These are phyloP conservation scores for Oeneis ivallda DNA, from an alignment of 2,888 invertebrate genomes.

Conservation along the genomic window DNA sequence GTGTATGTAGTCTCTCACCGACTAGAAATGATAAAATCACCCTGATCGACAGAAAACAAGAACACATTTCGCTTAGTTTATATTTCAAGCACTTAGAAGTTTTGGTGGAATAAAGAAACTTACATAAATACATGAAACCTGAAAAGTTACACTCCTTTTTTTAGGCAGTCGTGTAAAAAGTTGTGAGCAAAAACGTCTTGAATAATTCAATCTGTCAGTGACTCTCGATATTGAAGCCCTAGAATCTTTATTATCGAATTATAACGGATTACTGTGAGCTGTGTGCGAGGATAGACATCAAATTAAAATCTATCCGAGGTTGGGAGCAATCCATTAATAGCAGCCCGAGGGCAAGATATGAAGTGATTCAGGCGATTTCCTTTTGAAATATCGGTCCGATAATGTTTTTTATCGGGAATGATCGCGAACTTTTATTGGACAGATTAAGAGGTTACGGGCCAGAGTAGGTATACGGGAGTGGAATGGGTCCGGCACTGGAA, in stretches of 20 bases:
- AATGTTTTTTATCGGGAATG: constrained; percentile 50
- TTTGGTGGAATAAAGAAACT: too few species aligned
- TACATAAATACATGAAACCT: too few species aligned
- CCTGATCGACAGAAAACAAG: too few species aligned
- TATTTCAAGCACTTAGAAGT: too few species aligned
- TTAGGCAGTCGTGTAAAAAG: too few species aligned
- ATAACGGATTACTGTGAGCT: constrained; percentile 25
- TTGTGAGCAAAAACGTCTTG: too few species aligned
- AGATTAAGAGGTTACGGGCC: constrained; percentile 49
- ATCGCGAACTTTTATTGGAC: constrained; percentile 53
- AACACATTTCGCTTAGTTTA: too few species aligned
- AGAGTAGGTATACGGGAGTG: constrained; percentile 14
- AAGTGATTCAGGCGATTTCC: constrained; percentile 50
- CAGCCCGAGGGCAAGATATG: constrained; percentile 42
- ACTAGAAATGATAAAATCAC: too few species aligned
- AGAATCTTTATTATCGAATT: constrained; percentile 22
- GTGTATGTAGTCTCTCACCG: too few species aligned
- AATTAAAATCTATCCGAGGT: constrained; percentile 46
- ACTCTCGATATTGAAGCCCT: constrained; percentile 13
- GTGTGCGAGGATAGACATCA: constrained; percentile 35
- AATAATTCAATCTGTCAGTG: neutral
- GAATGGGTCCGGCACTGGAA: constrained; percentile 30
- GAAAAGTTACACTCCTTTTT: too few species aligned
- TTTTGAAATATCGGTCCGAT: constrained; percentile 50
- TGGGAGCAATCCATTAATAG: constrained; percentile 49